phyloP scores from a whole-genome alignment of 2,888 invertebrate species.

The Thymelicus lineola region DNA sequence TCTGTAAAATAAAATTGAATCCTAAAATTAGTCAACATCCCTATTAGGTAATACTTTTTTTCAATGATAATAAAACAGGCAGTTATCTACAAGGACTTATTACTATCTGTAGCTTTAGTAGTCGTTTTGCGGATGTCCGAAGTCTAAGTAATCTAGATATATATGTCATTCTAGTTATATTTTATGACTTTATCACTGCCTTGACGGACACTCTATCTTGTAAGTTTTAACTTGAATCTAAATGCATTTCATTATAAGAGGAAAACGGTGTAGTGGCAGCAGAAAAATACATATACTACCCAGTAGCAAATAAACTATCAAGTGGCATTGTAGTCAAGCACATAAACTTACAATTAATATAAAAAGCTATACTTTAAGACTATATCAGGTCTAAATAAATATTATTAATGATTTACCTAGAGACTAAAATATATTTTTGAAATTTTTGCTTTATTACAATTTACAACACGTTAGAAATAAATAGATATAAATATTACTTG shows the following conservation, averaged over 20 bases:
- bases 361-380: too few relatives aligned
- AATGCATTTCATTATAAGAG: slow-evolving; percentile 68
- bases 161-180: slow-evolving; percentile 44
- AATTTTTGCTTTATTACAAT: too few relatives aligned
- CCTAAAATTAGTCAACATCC: too few relatives aligned
- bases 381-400: background rate
- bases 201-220: slow-evolving; percentile 53
- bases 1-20: too few relatives aligned
- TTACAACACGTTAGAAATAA: background rate
- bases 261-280: slow-evolving; percentile 55
- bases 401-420: background rate
- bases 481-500: too few relatives aligned
- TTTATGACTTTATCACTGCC: slow-evolving; percentile 50
- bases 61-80: too few relatives aligned
- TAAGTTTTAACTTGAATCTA: slow-evolving; percentile 58
- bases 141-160: slow-evolving; percentile 31
- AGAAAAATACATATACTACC: slow-evolving; percentile 44
- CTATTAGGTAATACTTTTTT: too few relatives aligned
- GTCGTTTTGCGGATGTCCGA: slow-evolving; percentile 12
- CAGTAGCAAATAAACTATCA: too few relatives aligned
- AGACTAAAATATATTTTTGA: too few relatives aligned
- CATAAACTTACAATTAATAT: too few relatives aligned
- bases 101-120: background rate
- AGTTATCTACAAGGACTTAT: background rate
- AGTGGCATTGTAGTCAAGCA: too few relatives aligned